These are phyloP conservation scores for Sturnus vulgaris DNA, from an alignment of 2,113 vertebrate species.

Conservation along the genomic window DNA sequence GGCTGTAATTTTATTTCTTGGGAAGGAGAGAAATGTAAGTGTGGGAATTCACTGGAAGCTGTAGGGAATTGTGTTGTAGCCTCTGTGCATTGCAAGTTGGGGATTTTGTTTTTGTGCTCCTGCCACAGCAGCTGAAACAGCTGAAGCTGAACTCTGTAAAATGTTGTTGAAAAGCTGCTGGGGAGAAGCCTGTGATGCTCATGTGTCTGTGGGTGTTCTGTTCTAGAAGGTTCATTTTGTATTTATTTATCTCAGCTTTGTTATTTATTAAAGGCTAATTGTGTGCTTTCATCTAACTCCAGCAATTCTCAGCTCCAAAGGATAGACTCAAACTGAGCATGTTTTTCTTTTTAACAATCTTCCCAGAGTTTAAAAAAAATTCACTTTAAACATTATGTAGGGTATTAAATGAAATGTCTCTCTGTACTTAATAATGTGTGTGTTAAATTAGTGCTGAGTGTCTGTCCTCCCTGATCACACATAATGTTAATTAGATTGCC, in stretches of 20 bases:
- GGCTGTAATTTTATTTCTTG: not conserved
- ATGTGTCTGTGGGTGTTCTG: rapidly evolving
- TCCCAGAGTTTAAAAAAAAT: not conserved
- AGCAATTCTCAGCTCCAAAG: not conserved
- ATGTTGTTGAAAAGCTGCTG: not conserved
- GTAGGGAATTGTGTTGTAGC: not conserved
- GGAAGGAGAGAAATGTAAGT: not conserved
- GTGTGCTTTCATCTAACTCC: not conserved
- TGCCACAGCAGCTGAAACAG: not conserved
- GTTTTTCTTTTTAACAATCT: not conserved
- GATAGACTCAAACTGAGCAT: not conserved
- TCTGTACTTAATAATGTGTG: not conserved
- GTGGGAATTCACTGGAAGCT: not conserved
- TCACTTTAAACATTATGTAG: not conserved
- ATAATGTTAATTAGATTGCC: not conserved
- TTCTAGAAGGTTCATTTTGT: not conserved
- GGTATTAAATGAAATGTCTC: not conserved
- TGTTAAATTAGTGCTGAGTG: not conserved
- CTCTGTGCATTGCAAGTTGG: not conserved
- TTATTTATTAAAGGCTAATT: not conserved
- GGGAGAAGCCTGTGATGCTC: not conserved
- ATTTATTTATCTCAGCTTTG: not conserved
- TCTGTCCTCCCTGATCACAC: not conserved
- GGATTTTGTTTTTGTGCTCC: not conserved
- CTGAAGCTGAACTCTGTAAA: not conserved